Conservation (phyloP, 2,113 vertebrate genomes). For the Polypterus senegalus region DNA sequence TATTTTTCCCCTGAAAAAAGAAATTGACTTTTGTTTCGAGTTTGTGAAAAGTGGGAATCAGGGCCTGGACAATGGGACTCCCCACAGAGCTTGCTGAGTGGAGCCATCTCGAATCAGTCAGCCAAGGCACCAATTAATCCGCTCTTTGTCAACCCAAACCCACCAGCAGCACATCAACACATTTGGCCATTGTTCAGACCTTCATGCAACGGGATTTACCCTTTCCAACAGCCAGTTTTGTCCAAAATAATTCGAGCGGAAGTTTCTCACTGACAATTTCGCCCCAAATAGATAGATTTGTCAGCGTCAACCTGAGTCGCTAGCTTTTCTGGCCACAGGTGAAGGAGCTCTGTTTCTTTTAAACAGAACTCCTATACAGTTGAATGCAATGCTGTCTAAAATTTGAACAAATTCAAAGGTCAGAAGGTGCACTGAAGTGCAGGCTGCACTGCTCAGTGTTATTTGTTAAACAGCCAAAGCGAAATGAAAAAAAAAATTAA, state of each 20-base stretch:
- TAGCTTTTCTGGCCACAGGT: constrained; percentile 2
- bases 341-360: constrained; percentile 10
- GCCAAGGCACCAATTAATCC: constrained; percentile 99
- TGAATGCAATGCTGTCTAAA: no score
- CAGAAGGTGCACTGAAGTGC: no score
- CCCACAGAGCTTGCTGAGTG: constrained; percentile 92
- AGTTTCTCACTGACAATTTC: constrained; percentile 99
- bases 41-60: constrained; percentile 99
- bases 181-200: constrained; percentile 94
- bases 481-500: no score
- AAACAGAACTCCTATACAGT: no score
- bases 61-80: constrained; percentile 96
- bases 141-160: constrained; percentile 91
- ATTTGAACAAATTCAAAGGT: no score
- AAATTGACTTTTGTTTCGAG: constrained; percentile 99
- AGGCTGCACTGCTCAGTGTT: no score
- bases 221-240: constrained; percentile 98
- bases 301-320: constrained; percentile 77
- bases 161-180: constrained; percentile 94
- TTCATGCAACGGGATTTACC: constrained; percentile 97
- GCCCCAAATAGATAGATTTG: constrained; percentile 99
- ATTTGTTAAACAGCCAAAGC: no score
- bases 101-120: constrained; percentile 97
- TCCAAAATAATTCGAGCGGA: constrained; percentile 98
- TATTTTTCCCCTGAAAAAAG: constrained; percentile 78